Conservation (phyloP, 2,113 vertebrate species). For the Rhynchomys soricoides region DNA sequence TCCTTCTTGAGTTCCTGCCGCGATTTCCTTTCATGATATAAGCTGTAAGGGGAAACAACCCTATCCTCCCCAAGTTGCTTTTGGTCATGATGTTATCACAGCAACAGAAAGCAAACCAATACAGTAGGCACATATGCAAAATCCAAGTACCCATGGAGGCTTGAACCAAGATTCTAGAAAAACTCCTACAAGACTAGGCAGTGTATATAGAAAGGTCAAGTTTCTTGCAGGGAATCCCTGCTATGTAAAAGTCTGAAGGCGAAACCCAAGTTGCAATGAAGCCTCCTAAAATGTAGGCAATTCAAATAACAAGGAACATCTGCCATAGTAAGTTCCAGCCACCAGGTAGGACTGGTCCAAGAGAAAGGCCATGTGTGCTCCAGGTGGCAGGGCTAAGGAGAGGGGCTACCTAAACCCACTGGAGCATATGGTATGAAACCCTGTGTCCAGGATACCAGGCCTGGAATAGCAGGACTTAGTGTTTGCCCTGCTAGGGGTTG, state of each 20-base stretch:
- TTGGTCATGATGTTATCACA: neutral
- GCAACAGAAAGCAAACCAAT: neutral
- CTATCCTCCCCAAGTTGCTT: neutral
- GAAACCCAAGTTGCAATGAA: neutral
- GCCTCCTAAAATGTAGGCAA: neutral
- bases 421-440: neutral
- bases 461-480: neutral
- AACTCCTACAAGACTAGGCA: neutral
- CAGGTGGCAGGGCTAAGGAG: neutral
- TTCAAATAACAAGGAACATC: neutral
- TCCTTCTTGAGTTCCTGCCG: neutral
- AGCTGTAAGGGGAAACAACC: neutral
- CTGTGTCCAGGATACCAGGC: neutral
- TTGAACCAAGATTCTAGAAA: neutral
- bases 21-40: neutral
- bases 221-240: neutral
- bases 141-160: neutral
- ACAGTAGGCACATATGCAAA: neutral
- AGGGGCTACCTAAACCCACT: neutral
- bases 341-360: neutral
- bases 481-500: neutral
- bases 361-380: neutral
- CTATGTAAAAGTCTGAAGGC: neutral
- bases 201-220: neutral
- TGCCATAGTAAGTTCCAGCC: neutral